Percentiles rank a stretch among this genome's conserved stretches.
Evolutionary conservation across 2,888 invertebrate genomes (phyloP).

Genomic region (Drosophila anomelani): DNA sequence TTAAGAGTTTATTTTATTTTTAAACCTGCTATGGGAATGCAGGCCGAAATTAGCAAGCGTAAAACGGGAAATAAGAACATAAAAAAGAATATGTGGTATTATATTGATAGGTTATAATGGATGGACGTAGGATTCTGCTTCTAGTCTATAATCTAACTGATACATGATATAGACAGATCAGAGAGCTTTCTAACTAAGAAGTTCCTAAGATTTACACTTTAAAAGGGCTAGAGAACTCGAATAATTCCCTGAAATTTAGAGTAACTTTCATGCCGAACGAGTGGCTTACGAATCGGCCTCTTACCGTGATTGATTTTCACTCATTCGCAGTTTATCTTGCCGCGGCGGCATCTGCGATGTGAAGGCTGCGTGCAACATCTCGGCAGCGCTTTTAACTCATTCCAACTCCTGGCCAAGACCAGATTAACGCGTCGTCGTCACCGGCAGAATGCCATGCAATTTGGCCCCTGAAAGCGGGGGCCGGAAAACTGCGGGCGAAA

Average conservation of each 20-base stretch:
- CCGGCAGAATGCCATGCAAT: constrained; percentile 53
- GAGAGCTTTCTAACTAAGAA: background rate
- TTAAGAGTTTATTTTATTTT: background rate
- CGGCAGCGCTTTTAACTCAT: background rate
- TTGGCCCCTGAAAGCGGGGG: constrained; percentile 33
- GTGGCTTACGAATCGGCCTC: constrained; percentile 10
- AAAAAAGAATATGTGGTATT: no score
- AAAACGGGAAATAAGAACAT: no score
- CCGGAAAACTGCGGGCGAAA: constrained; percentile 1
- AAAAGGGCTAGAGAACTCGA: background rate
- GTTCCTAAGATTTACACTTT: background rate
- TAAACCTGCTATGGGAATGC: background rate
- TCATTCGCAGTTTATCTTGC: constrained; percentile 29
- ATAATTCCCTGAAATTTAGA: constrained; percentile 3
- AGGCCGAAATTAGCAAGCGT: background rate
- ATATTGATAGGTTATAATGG: no score
- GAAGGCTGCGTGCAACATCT: constrained; percentile 15
- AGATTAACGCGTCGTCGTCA: constrained; percentile 54
- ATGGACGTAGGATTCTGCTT: no score
- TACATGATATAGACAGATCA: background rate
- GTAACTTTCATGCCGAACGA: background rate
- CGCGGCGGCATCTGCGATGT: constrained; percentile 14
- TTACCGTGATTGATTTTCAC: constrained; percentile 35
- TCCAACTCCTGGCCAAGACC: constrained; percentile 13
- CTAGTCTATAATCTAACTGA: background rate